A percentile compares a stretch with the other conserved stretches of the same genome.
Conservation (phyloP, 1,140 invertebrate genomes). For the Fopius arisanus region DNA sequence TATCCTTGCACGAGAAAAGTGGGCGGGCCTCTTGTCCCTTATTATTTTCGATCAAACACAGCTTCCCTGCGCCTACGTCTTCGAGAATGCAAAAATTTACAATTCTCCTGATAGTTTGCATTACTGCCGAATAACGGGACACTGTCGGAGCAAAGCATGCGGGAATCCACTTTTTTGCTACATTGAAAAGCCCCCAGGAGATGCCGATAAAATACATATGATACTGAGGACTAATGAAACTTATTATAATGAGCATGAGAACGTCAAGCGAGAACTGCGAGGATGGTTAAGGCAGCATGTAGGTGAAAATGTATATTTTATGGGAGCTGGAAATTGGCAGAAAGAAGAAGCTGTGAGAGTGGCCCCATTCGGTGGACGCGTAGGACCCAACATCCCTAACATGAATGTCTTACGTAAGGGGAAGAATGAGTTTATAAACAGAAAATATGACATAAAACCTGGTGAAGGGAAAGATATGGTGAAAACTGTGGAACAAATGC, state of each 20-base stretch:
- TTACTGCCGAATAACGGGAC: background rate
- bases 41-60: background rate
- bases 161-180: background rate
- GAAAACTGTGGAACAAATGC: background rate
- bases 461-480: background rate
- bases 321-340: background rate
- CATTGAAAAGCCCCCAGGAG: background rate
- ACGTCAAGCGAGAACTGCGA: background rate
- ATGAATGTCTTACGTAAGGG: constrained; percentile 7
- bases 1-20: background rate
- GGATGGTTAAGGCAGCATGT: background rate
- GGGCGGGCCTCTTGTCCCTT: background rate
- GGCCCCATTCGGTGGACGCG: background rate
- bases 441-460: background rate
- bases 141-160: background rate
- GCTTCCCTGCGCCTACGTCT: background rate
- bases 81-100: background rate
- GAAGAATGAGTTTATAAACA: constrained; percentile 7
- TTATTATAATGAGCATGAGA: background rate
- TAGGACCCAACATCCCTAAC: background rate
- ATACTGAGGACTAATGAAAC: background rate
- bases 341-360: constrained; percentile 1
- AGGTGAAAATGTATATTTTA: background rate
- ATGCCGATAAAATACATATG: background rate
- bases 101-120: background rate